Evolutionary conservation across 2,113 vertebrate species (phyloP), one percentile per base, ranked within the genome.

Genomic region (Mustela lutreola): DNA sequence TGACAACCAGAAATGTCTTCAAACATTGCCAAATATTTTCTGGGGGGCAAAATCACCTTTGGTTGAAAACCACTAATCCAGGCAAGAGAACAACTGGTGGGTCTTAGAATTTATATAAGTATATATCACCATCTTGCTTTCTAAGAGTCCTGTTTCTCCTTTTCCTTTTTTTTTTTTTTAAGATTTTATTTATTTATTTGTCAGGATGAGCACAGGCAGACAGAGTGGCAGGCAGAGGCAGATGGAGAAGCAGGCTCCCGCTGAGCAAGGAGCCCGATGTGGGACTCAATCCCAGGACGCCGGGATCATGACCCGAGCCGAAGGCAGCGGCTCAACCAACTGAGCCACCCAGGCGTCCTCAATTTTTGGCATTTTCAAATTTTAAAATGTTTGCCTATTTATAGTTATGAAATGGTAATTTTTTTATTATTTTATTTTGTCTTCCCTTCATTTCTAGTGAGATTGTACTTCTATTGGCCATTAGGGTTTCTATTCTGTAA

Each of bases 301-400:
- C 42, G 42, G 42, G 42, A 42, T 42, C 42, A 42, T 42, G 42
- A 42, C 42, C 42, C 42, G 42, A 42, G 42, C 42, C 4, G 42
- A 42, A 42, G 42, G 5, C 42, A 42, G 42, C 5, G 42, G 42
- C 42, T 42, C 42, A 42, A 42, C 42, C 42, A 42, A 42, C 42
- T 42, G 42, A 42, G 42, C 42, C 42, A 42, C 42, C 42, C 42
- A 42, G 42, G 42, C 42, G 4, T 42, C 42, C 15, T 36, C 73
- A 95, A 60, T 42, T 90, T 96, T 80, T 28, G 14, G 11, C 78
- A 86, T 81, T 82, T 91, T 82, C n/a, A 73, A 31, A 95, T 78
- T 93, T 95, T 67, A 88, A 89, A 45, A 33, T 53, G 28, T 75
- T 97, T 92, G 89, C 65, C 58, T 84, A 76, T 60, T 83, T 91